Percentiles rank a stretch among this genome's conserved stretches.
Conservation (phyloP, 2,888 invertebrate genomes). For the Koerneria pararmatus region DNA sequence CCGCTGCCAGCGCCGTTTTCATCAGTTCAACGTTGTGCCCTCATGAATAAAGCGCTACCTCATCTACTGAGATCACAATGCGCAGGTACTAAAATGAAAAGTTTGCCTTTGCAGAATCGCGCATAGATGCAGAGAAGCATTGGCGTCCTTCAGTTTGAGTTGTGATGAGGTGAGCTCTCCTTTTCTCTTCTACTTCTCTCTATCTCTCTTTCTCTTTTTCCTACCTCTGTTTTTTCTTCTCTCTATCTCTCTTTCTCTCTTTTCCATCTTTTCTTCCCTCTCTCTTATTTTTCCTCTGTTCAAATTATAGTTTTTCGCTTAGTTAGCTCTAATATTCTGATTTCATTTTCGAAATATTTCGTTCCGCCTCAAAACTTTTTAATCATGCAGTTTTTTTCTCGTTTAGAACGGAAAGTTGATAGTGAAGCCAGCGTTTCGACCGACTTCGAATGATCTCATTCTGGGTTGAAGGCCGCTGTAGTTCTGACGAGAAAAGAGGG, state of each 20-base stretch:
- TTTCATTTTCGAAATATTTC: neutral
- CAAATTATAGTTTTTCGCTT: neutral
- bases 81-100: no score
- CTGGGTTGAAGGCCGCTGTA: no score
- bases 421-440: constrained; percentile 36
- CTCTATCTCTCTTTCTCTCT: neutral
- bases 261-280: constrained; percentile 11
- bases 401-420: constrained; percentile 42
- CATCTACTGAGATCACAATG: no score
- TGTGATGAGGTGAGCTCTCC: constrained; percentile 48
- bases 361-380: neutral
- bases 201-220: no score
- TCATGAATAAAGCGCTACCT: no score
- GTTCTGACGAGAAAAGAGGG: no score
- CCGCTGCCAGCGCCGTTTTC: no score
- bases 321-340: neutral
- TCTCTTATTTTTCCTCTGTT: neutral
- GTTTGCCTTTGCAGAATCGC: constrained; percentile 52
- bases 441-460: constrained; percentile 21
- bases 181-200: neutral
- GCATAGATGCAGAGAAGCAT: constrained; percentile 48
- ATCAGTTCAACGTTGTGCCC: no score
- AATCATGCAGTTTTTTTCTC: neutral
- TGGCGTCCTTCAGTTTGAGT: constrained; percentile 53
- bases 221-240: neutral